A percentile compares a stretch with the other conserved stretches of the same genome.
Conservation (phyloP, 1,140 invertebrate species). For the Drosophila lowei region DNA sequence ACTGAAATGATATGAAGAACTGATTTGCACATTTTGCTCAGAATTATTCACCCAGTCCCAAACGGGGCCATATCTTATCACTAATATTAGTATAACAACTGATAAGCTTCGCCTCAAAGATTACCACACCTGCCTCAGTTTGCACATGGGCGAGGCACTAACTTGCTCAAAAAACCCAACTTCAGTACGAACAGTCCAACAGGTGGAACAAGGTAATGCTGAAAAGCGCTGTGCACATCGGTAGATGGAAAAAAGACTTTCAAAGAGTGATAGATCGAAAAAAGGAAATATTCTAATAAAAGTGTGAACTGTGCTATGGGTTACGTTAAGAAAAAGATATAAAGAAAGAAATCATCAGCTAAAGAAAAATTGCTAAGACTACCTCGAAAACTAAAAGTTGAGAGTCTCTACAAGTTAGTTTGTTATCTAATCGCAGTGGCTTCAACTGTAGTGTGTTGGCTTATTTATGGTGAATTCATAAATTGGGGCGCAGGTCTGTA, state of each 20-base stretch:
- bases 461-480: constrained; percentile 17
- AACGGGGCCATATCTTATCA: constrained; percentile 57
- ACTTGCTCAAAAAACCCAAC: constrained; percentile 19
- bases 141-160: constrained; percentile 50
- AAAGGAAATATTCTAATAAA: neutral
- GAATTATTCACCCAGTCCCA: constrained; percentile 54
- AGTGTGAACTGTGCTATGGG: neutral
- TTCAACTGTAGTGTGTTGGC: constrained; percentile 46
- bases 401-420: constrained; percentile 5
- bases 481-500: constrained; percentile 16
- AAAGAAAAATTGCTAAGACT: constrained; percentile 10
- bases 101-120: constrained; percentile 51
- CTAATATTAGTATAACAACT: constrained; percentile 28
- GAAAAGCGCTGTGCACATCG: neutral
- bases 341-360: neutral
- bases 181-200: constrained; percentile 65
- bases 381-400: constrained; percentile 28
- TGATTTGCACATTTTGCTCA: constrained; percentile 45
- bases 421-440: constrained; percentile 61
- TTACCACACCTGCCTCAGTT: constrained; percentile 21
- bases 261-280: constrained; percentile 1
- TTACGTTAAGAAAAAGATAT: neutral
- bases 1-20: too few species aligned
- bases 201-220: constrained; percentile 65
- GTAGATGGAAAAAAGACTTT: neutral